Evolutionary conservation across 2,888 invertebrate genomes (phyloP).

Genomic region (Diachrysia chrysitis): DNA sequence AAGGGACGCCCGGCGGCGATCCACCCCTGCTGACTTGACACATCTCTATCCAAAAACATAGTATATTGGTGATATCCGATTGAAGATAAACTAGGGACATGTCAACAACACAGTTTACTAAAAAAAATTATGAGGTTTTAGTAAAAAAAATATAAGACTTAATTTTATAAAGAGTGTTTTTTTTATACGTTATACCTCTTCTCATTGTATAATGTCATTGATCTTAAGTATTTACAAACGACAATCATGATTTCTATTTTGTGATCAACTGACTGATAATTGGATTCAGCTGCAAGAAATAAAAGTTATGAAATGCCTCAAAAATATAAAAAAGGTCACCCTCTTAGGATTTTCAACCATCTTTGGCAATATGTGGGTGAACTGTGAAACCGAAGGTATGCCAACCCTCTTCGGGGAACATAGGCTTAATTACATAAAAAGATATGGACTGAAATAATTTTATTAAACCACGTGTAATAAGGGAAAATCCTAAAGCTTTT

Average conservation of each 20-base stretch:
- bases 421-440: constrained; percentile 4
- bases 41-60: constrained; percentile 52
- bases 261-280: neutral
- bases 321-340: neutral
- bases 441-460: constrained; percentile 4
- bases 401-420: neutral
- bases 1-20: constrained; percentile 46
- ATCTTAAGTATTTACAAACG: neutral
- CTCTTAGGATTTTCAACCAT: neutral
- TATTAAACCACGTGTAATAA: neutral
- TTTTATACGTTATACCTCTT: neutral
- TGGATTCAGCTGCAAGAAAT: neutral
- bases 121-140: constrained; percentile 12
- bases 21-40: constrained; percentile 64
- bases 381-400: constrained; percentile 1
- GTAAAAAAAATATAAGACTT: too few species aligned
- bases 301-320: neutral
- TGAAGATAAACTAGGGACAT: constrained; percentile 52
- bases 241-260: neutral
- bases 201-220: neutral
- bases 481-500: neutral
- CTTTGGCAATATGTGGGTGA: constrained; percentile 4
- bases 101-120: constrained; percentile 46
- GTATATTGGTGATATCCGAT: constrained; percentile 56
- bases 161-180: neutral